Percentiles rank a stretch among this genome's conserved stretches.
These are phyloP conservation scores for Tarsius wallacei DNA, from an alignment of 2,797 vertebrate species.

Conservation along the genomic window DNA sequence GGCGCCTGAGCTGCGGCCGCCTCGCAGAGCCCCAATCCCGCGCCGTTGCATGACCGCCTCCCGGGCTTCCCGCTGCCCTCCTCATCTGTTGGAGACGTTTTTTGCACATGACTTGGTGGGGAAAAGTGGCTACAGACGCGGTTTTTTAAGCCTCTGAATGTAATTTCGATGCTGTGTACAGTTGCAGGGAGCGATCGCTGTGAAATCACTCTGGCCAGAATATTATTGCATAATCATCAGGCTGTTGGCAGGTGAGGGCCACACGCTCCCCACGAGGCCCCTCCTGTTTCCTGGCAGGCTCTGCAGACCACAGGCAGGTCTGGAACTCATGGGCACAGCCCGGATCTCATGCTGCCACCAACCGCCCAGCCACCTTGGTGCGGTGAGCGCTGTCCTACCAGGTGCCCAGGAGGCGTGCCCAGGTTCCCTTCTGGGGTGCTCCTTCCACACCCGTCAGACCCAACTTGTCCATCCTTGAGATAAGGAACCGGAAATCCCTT, in stretches of 20 bases:
- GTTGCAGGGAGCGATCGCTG: slow-evolving; percentile 83
- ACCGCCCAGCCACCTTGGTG: slow-evolving; percentile 58
- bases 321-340: slow-evolving; percentile 9
- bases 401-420: no score
- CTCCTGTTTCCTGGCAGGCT: slow-evolving; percentile 34
- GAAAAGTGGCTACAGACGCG: slow-evolving; percentile 80
- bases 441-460: background rate
- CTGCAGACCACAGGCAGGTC: slow-evolving; percentile 58
- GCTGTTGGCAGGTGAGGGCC: slow-evolving; percentile 71
- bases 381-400: background rate
- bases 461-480: background rate
- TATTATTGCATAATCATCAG: slow-evolving; percentile 81
- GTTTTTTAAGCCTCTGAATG: slow-evolving; percentile 90
- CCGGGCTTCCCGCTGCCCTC: slow-evolving; percentile 84
- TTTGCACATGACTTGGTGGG: slow-evolving; percentile 88
- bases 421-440: background rate
- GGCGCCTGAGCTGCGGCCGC: no score
- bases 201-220: slow-evolving; percentile 84
- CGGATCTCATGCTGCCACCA: background rate
- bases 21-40: no score
- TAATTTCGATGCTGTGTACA: slow-evolving; percentile 83
- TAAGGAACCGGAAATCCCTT: background rate
- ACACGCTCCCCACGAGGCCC: slow-evolving; percentile 71
- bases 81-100: slow-evolving; percentile 87
- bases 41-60: slow-evolving; percentile 89